Evolutionary conservation across 2,888 invertebrate genomes (phyloP).

Genomic region (Girardia tigrina): DNA sequence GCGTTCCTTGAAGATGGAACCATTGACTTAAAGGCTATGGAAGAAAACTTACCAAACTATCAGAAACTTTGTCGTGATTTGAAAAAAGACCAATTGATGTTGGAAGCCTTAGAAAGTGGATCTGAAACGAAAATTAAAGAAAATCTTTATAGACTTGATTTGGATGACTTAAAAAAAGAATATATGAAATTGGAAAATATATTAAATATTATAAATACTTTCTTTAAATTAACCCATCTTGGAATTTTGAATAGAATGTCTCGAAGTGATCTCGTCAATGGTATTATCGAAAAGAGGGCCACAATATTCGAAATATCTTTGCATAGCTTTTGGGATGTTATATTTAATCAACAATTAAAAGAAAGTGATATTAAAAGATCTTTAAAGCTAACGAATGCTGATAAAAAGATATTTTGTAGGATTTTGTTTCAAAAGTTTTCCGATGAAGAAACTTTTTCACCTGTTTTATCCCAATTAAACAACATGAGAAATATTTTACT

Average conservation of each 20-base stretch:
- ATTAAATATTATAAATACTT: not conserved
- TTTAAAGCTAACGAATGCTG: not conserved
- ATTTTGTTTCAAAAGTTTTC: not conserved
- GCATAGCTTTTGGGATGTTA: not conserved
- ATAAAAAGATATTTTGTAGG: not conserved
- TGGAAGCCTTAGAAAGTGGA: not conserved
- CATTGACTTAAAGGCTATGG: too few relatives aligned
- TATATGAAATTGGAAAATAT: constrained; percentile 16
- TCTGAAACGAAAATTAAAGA: not conserved
- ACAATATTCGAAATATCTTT: not conserved
- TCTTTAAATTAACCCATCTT: not conserved
- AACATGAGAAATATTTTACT: not conserved
- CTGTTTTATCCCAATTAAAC: not conserved
- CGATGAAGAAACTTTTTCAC: not conserved
- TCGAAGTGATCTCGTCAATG: not conserved
- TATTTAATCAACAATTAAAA: not conserved
- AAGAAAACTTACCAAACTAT: too few relatives aligned
- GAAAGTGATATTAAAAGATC: not conserved
- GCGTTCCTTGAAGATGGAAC: too few relatives aligned
- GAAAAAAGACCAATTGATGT: constrained; percentile 12
- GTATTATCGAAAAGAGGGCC: not conserved
- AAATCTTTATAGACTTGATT: not conserved
- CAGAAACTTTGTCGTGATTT: too few relatives aligned
- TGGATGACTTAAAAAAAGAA: not conserved
- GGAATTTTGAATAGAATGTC: constrained; percentile 3